Conservation (phyloP, 2,113 vertebrate species). For the Hydrolagus affinis region DNA sequence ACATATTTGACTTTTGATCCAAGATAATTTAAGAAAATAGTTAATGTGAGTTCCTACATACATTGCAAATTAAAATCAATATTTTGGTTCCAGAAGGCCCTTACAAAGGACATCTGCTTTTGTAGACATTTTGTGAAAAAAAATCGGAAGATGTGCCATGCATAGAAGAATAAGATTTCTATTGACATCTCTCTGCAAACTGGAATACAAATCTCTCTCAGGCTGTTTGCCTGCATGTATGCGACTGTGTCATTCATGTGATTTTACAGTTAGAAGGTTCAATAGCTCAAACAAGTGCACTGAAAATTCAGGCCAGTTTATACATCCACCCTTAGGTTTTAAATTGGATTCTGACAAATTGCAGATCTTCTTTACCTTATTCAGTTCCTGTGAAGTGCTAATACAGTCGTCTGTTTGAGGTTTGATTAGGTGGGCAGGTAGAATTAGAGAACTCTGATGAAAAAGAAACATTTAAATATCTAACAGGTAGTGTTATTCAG, state of each 20-base stretch:
- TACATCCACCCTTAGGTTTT: background rate
- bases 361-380: background rate
- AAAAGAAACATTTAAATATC: background rate
- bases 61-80: background rate
- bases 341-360: too few relatives aligned
- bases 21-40: background rate
- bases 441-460: background rate
- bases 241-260: conserved; percentile 42
- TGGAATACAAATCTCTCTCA: conserved; percentile 54
- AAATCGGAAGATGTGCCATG: conserved; percentile 63
- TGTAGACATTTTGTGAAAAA: conserved; percentile 58
- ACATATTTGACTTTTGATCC: background rate
- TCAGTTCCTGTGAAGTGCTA: background rate
- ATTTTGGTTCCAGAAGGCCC: conserved; percentile 42
- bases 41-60: background rate
- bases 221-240: conserved; percentile 46
- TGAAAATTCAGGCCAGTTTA: background rate
- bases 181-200: conserved; percentile 54
- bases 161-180: conserved; percentile 57
- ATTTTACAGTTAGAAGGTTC: conserved; percentile 41
- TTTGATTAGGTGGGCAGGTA: background rate
- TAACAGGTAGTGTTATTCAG: too few relatives aligned
- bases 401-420: background rate
- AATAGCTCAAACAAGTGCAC: background rate
- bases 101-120: conserved; percentile 64